These are phyloP conservation scores for Andrena chrysosceles DNA, from an alignment of 2,888 invertebrate species.

Conservation along the genomic window DNA sequence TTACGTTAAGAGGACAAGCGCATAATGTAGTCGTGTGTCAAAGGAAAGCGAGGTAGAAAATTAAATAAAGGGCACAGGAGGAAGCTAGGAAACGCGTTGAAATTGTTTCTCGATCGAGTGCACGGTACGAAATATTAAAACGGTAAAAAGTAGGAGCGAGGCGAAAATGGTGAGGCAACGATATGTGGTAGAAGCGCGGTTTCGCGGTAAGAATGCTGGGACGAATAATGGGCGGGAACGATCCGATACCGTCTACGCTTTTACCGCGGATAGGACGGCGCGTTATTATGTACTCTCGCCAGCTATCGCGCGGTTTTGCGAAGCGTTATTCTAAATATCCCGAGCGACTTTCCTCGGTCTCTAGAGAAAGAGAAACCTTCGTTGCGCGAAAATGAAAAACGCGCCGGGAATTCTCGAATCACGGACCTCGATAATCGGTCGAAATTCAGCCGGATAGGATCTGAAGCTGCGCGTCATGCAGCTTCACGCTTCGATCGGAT, in stretches of 20 bases:
- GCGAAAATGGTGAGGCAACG: slow-evolving; percentile 26
- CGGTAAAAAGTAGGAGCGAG: neutral
- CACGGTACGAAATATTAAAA: neutral
- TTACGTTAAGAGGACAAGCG: too few relatives aligned
- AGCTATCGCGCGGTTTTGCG: slow-evolving; percentile 30
- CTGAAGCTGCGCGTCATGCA: neutral
- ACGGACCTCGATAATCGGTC: slow-evolving; percentile 5
- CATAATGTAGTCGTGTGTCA: too few relatives aligned
- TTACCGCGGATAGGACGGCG: slow-evolving; percentile 46
- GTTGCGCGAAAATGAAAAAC: neutral
- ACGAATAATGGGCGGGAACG: slow-evolving; percentile 36
- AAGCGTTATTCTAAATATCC: slow-evolving; percentile 22
- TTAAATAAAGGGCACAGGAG: too few relatives aligned
- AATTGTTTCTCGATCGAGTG: neutral
- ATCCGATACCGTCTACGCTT: slow-evolving; percentile 42
- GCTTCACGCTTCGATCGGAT: slow-evolving; percentile 3
- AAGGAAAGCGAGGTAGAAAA: too few relatives aligned
- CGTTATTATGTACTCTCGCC: slow-evolving; percentile 32
- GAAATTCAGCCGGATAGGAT: neutral
- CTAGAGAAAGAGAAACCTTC: slow-evolving; percentile 36
- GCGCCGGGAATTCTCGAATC: neutral
- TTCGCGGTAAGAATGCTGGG: slow-evolving; percentile 39
- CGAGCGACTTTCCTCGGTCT: slow-evolving; percentile 8
- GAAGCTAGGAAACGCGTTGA: too few relatives aligned
- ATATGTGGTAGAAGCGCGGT: slow-evolving; percentile 3